Evolutionary conservation across 2,888 invertebrate species (phyloP).

Genomic region (Coelopa pilipes): DNA sequence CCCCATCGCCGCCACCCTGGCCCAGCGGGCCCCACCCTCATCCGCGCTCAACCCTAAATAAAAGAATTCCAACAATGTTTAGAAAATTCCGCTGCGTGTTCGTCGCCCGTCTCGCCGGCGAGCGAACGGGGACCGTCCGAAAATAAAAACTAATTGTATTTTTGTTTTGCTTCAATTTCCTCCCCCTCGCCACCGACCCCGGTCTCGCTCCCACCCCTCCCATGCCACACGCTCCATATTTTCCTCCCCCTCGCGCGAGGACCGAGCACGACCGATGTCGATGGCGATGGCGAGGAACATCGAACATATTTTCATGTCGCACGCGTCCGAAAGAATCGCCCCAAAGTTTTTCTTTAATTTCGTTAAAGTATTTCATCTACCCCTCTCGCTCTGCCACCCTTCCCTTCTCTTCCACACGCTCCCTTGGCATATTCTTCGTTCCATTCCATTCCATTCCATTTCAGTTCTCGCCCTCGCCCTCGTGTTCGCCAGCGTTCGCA

Average conservation of each 20-base stretch:
- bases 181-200: too few relatives aligned
- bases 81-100: too few relatives aligned
- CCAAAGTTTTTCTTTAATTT: conserved; percentile 31
- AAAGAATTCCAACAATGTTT: too few relatives aligned
- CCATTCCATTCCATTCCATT: neutral
- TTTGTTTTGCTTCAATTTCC: conserved; percentile 13
- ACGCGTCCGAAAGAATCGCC: conserved; percentile 15
- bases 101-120: too few relatives aligned
- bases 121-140: neutral
- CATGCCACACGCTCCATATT: neutral
- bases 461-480: neutral
- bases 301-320: conserved; percentile 43
- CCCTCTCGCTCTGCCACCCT: too few relatives aligned
- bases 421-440: neutral
- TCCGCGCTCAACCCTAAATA: too few relatives aligned
- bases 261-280: too few relatives aligned
- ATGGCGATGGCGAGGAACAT: conserved; percentile 18
- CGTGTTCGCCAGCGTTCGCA: too few relatives aligned
- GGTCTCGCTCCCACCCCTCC: too few relatives aligned
- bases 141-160: conserved; percentile 32
- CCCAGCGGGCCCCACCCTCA: too few relatives aligned
- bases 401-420: too few relatives aligned
- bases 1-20: too few relatives aligned
- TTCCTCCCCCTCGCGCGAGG: neutral
- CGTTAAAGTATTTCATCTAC: conserved; percentile 27